Percentiles rank a stretch among this genome's conserved stretches.
Evolutionary conservation across 2,888 invertebrate species (phyloP).

Genomic region (Chloromyia formosa): DNA sequence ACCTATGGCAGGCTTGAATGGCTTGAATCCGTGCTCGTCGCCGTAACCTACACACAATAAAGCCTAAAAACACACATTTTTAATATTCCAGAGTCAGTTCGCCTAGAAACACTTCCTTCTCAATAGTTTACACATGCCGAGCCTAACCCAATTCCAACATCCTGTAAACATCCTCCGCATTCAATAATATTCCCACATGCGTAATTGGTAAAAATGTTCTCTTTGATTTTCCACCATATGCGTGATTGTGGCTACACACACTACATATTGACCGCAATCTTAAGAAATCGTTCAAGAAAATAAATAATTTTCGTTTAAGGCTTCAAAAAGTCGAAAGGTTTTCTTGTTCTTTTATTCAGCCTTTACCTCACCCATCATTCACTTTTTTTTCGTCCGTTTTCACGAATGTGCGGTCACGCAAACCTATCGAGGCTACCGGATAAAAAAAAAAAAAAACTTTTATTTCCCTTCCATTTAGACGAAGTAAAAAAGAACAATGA

Average conservation of each 20-base stretch:
- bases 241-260: constrained; percentile 1
- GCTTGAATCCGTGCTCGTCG: too few relatives aligned
- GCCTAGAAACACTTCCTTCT: too few relatives aligned
- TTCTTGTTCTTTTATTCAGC: too few relatives aligned
- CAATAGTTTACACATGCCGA: too few relatives aligned
- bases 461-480: neutral
- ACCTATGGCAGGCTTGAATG: too few relatives aligned
- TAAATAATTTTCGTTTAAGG: neutral
- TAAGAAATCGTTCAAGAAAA: constrained; percentile 16
- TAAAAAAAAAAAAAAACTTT: neutral
- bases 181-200: neutral
- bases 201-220: neutral
- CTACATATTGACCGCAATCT: constrained; percentile 7
- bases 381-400: constrained; percentile 10
- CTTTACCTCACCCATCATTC: neutral
- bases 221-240: neutral
- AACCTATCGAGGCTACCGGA: neutral
- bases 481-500: neutral
- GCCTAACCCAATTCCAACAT: neutral
- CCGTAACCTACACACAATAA: too few relatives aligned
- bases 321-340: neutral
- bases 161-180: neutral
- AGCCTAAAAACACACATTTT: too few relatives aligned
- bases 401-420: neutral
- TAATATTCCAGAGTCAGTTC: too few relatives aligned